These are phyloP conservation scores for Leptocoma aspasia DNA, from an alignment of 2,113 vertebrate species.

Conservation along the genomic window DNA sequence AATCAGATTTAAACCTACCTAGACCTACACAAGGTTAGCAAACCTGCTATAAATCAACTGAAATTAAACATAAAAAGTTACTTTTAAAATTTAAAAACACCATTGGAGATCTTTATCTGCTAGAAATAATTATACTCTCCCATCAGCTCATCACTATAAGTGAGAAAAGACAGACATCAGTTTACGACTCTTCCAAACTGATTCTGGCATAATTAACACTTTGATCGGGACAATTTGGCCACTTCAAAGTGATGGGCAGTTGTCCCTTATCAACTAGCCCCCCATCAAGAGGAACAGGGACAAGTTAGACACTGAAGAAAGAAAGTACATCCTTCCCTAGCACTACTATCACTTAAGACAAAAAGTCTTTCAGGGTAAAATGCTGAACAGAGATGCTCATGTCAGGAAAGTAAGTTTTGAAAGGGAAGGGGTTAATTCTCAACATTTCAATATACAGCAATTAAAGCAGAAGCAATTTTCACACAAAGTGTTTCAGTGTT, in stretches of 20 bases:
- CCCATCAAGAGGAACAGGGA: background rate
- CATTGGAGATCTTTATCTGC: background rate
- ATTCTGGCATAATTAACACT: background rate
- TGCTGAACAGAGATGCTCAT: background rate
- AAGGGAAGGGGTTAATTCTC: background rate
- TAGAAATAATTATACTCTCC: background rate
- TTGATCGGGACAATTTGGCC: accelerated
- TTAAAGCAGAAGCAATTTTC: background rate
- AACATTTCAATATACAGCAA: background rate
- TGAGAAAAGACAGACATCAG: background rate
- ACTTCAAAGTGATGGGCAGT: background rate
- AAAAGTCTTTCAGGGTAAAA: background rate
- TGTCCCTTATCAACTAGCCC: background rate
- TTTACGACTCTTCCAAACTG: background rate
- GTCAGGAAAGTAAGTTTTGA: background rate
- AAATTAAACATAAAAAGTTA: background rate
- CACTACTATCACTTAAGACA: background rate
- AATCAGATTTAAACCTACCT: background rate
- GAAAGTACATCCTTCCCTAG: background rate
- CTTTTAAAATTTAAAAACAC: background rate
- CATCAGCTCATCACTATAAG: background rate
- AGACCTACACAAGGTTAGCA: background rate
- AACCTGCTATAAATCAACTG: background rate
- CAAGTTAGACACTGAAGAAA: background rate
- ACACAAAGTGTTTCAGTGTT: background rate